A percentile compares a stretch with the other conserved stretches of the same genome.
Conservation (phyloP, 1,140 invertebrate genomes). For the Myzus persicae region DNA sequence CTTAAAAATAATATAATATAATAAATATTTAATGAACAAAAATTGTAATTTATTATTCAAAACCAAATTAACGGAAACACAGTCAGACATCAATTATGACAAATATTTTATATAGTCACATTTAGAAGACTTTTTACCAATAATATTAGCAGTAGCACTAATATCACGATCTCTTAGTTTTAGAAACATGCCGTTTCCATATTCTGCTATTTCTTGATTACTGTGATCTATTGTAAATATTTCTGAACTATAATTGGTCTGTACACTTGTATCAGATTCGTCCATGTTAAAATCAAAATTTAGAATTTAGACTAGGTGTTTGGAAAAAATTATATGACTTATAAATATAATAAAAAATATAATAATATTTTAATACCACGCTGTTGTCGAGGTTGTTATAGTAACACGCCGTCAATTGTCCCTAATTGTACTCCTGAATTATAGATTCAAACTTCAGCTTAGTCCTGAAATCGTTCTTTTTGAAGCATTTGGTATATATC, state of each 20-base stretch:
- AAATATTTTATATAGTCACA: not conserved
- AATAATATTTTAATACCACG: not conserved
- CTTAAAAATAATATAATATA: not conserved
- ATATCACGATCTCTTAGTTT: conserved; percentile 20
- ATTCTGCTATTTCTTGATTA: not conserved
- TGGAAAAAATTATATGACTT: not conserved
- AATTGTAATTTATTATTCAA: not conserved
- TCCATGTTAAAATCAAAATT: not conserved
- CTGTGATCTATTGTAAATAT: too few species aligned
- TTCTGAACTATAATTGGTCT: not conserved
- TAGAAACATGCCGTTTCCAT: not conserved
- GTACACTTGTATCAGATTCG: not conserved
- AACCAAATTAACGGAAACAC: not conserved
- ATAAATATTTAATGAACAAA: not conserved
- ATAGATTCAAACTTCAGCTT: not conserved
- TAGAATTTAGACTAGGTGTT: not conserved
- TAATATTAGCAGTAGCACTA: not conserved
- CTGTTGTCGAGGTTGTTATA: not conserved
- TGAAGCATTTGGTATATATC: not conserved
- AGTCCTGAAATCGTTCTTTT: not conserved
- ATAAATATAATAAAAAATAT: not conserved
- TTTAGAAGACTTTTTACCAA: not conserved
- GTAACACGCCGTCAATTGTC: not conserved
- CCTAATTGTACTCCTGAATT: not conserved
- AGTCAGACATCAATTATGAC: not conserved